These are phyloP conservation scores for Grantiella picta DNA, from an alignment of 2,113 vertebrate species.

Conservation along the genomic window DNA sequence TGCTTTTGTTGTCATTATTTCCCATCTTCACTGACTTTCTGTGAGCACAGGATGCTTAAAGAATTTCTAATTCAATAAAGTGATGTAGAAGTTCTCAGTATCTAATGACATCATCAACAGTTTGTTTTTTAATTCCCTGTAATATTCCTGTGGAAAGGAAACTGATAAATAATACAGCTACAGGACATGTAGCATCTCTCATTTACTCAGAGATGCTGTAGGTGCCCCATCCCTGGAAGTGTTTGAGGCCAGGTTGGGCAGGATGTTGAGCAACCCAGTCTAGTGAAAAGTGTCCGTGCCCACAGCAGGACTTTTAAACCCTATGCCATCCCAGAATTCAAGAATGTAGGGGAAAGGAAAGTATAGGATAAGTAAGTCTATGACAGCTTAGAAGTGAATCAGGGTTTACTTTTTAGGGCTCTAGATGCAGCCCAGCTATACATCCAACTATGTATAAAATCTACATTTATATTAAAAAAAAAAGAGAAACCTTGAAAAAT, in stretches of 20 bases:
- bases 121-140: neutral
- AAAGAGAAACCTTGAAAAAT: neutral
- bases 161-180: neutral
- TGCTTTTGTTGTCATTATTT: neutral
- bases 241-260: neutral
- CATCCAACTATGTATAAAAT: neutral
- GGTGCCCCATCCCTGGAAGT: neutral
- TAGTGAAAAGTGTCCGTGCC: neutral
- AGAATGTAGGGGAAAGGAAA: neutral
- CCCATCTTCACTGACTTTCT: neutral
- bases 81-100: neutral
- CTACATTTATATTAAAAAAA: neutral
- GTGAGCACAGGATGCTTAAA: neutral
- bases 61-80: neutral
- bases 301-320: neutral
- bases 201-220: neutral
- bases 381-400: neutral
- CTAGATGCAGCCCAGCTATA: neutral
- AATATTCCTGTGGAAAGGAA: neutral
- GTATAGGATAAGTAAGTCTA: neutral
- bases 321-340: neutral
- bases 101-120: neutral
- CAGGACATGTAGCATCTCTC: neutral
- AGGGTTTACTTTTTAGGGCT: neutral
- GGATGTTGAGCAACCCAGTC: neutral